These are phyloP conservation scores for Zeus faber DNA, from an alignment of 2,113 vertebrate genomes.

Conservation along the genomic window DNA sequence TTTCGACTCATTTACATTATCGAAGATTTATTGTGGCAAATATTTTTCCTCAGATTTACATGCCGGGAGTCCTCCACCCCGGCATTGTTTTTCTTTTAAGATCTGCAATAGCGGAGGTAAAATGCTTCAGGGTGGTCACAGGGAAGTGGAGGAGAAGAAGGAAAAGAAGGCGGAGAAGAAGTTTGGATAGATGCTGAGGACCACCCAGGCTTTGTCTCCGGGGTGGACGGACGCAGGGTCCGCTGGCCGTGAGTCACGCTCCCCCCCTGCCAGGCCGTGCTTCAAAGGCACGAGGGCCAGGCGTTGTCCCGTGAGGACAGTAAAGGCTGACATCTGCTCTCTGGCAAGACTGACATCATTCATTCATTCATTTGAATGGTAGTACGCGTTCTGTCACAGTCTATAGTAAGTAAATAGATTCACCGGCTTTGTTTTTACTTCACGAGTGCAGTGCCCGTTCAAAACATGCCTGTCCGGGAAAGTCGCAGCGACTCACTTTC, in stretches of 20 bases:
- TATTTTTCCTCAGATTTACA: constrained; percentile 36
- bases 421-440: too few relatives aligned
- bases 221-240: neutral
- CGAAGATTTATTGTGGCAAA: too few relatives aligned
- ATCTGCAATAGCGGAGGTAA: constrained; percentile 6
- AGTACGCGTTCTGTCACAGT: too few relatives aligned
- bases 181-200: constrained; percentile 34
- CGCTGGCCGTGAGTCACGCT: constrained; percentile 1
- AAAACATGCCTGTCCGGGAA: too few relatives aligned
- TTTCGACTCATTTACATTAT: constrained; percentile 32
- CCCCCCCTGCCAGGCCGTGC: neutral
- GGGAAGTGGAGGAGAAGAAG: too few relatives aligned
- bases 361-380: too few relatives aligned
- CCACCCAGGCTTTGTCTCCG: constrained; percentile 38
- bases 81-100: constrained; percentile 33
- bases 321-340: neutral
- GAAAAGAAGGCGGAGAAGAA: too few relatives aligned
- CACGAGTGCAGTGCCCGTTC: too few relatives aligned
- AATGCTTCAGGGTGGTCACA: constrained; percentile 25
- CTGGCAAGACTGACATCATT: neutral
- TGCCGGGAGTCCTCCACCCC: constrained; percentile 26
- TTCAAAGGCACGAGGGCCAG: constrained; percentile 28
- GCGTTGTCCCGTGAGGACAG: neutral
- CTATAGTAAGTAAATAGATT: too few relatives aligned
- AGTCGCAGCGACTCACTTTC: too few relatives aligned